Evolutionary conservation across 2,888 invertebrate genomes (phyloP), one percentile per base, ranked within the genome.

Genomic region (Boloria euphrosyne): DNA sequence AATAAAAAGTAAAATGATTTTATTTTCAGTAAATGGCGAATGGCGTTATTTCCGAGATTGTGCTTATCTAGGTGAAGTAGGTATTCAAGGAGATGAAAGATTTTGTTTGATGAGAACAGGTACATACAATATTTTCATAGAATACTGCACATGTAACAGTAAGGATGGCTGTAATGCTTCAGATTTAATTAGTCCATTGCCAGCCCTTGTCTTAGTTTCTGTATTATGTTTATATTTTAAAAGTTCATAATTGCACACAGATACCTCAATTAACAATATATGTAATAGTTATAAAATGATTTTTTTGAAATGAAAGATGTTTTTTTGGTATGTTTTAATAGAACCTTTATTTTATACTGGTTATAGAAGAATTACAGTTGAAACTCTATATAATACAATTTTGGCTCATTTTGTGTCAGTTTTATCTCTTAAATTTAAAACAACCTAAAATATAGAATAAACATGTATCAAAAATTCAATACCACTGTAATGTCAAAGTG

Each of bases 71-170:
- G 98, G 98, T 0, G 97, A 97, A 74, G 97, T 97, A 0, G 98
- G 98, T 0, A 96, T 98, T 59, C 95, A 94, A 77, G 97, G 97
- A 0, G 98, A 98, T 76, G 98, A 98, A 84, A 93, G 98, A 63
- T 98, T 96, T 86, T 98, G 98, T 76, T 89, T 97, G 13, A 96
- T 98, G 96, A 93, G 97, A 77, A 97, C 97, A 0, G 98, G 98
- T 18, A 97, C 97, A 0, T 97, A 97, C 86, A 97, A 98, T 82
- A 97, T 98, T 74, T 98, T 98, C 82, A 95, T 97, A 92, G 98
- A 98, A 85, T 97, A 96, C 78, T 98, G 98, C 82, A 97, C 97
- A 0, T 98, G 98, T 77, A 96, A 96, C 77, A 97, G 96, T 78
- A 98, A 98, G 86, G 97, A 98, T 83, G 98, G 98, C 0, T 98